Percentiles rank a stretch among this genome's conserved stretches.
Evolutionary conservation across 1,140 invertebrate species (phyloP).

Genomic region (Bombus sibiricus): DNA sequence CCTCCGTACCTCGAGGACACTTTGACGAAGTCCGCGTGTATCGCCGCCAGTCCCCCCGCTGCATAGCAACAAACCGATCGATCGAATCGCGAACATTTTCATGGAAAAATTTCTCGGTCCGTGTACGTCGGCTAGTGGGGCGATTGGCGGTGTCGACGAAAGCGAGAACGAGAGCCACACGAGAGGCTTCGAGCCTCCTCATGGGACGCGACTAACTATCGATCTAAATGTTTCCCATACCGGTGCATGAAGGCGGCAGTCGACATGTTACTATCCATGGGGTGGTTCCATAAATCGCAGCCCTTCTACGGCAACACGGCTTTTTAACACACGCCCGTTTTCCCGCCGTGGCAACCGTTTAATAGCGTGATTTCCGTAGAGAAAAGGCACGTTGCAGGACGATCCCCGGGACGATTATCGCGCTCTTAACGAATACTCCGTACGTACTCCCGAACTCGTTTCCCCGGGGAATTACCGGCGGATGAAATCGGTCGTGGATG

Average conservation of each 20-base stretch:
- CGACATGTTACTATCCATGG: constrained; percentile 82
- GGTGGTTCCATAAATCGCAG: constrained; percentile 79
- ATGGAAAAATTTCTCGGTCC: constrained; percentile 21
- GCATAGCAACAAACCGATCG: constrained; percentile 69
- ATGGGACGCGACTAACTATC: constrained; percentile 42
- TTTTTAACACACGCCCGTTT: constrained; percentile 55
- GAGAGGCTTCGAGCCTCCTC: background rate
- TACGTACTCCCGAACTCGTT: background rate
- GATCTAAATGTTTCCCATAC: constrained; percentile 68
- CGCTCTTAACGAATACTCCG: background rate
- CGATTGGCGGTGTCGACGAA: background rate
- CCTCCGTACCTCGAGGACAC: background rate
- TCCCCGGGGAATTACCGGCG: constrained; percentile 5
- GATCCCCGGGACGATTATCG: background rate
- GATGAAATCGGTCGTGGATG: constrained; percentile 43
- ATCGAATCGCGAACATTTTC: constrained; percentile 41
- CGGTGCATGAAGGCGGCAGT: constrained; percentile 80
- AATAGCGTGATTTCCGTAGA: background rate
- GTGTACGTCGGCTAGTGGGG: constrained; percentile 7
- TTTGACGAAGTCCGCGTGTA: background rate
- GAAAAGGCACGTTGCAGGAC: background rate
- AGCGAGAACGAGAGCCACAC: constrained; percentile 10
- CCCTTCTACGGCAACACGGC: constrained; percentile 56
- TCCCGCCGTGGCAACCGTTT: constrained; percentile 40
- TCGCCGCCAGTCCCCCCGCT: background rate